Percentiles rank a stretch among this genome's conserved stretches.
Conservation (phyloP, 2,888 invertebrate species). For the Caenorhabditis sp. region DNA sequence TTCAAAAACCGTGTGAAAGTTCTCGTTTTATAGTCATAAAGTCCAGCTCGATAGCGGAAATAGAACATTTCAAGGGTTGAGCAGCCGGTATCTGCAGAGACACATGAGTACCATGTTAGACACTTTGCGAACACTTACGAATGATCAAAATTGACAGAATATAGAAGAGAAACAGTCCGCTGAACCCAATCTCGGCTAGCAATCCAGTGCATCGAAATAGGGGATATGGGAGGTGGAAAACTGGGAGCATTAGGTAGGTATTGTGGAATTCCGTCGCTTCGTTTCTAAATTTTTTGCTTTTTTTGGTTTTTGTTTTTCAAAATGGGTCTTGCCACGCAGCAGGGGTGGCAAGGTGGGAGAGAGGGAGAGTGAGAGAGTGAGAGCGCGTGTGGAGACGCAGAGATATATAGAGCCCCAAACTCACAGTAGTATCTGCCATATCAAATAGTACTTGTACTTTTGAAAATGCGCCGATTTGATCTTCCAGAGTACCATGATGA, state of each 20-base stretch:
- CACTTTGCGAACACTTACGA: conserved; percentile 17
- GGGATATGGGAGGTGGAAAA: conserved; percentile 40
- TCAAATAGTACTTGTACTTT: conserved; percentile 32
- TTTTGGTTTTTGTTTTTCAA: neutral
- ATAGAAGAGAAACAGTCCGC: conserved; percentile 40
- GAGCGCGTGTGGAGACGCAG: no score
- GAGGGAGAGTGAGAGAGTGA: no score
- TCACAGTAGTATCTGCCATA: conserved; percentile 42
- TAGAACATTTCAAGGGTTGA: conserved; percentile 43
- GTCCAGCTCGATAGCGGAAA: conserved; percentile 33
- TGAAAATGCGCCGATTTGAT: conserved; percentile 22
- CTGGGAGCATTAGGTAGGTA: conserved; percentile 33
- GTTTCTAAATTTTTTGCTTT: conserved; percentile 5
- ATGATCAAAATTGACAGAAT: conserved; percentile 22
- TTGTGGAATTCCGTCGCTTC: conserved; percentile 28
- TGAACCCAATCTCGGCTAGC: conserved; percentile 19
- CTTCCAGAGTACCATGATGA: conserved; percentile 9
- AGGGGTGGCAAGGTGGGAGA: no score
- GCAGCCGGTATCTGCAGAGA: conserved; percentile 31
- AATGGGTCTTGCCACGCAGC: no score
- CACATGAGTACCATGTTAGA: no score
- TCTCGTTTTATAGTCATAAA: conserved; percentile 12
- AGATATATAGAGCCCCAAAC: no score
- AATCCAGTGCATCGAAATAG: conserved; percentile 26
- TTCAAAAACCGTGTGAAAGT: conserved; percentile 11